Base-by-base conservation (phyloP, 2,888 invertebrate genomes). In the Mythimna vitellina region DNA sequence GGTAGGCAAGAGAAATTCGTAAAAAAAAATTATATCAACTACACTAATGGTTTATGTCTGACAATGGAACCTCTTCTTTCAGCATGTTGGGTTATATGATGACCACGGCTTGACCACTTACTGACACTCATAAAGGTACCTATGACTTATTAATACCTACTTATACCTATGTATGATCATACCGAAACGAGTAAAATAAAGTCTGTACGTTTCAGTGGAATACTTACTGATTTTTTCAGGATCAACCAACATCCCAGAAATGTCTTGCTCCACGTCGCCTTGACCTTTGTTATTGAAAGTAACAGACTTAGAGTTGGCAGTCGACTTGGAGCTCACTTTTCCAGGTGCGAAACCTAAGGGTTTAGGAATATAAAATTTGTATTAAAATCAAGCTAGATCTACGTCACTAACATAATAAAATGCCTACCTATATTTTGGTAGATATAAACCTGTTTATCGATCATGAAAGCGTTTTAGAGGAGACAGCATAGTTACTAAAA, bases 311-410 rank as follows among this genome's bases (percentile, higher is more conserved):
- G 94, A 76, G 56, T 42, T 61, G 51, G 42, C 60, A 22, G 60
- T 93, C 2, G 94, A 93, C 80, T 94, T 95, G 3, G 92, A 88
- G 57, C 93, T 87, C 14, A 89, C 90, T 6, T 87, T 83, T 6
- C 68, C 65, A 29, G 73, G 35, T 49, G 0, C 12, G n/a, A 46
- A 7, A 22, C 46, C 78, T 78, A 60, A 29, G 70, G 53, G 49
- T 61, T 61, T 60, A n/a, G 22, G 6, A 5, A 51, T 51, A 35
- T 9, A 0, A 14, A 35, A 17, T 62, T 70, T 25, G 38, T 35
- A 29, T 38, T 49, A 51, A 25, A 17, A 17, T 46, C 14, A 46
- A 46, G 42, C 20, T 35, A 10, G 9, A 20, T 4, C 10, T n/a
- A 46, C 17, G 1, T 20, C 9, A 1, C 2, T 29, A 29, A 29